Conservation (phyloP, 2,113 vertebrate genomes). For the Eurystomus gularis region DNA sequence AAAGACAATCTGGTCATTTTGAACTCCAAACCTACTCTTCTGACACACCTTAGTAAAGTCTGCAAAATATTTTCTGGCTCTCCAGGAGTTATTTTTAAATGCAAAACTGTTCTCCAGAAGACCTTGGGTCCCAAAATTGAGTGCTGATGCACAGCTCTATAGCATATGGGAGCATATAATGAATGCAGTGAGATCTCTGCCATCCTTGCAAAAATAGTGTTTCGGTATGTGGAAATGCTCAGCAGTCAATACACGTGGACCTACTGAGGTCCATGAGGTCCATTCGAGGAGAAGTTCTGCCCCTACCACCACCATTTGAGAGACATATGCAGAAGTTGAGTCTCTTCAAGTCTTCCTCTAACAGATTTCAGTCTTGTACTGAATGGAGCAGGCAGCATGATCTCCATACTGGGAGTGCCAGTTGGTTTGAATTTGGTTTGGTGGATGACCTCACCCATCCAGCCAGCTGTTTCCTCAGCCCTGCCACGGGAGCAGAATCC, state of each 20-base stretch:
- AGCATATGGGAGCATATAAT: background rate
- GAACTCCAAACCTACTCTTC: background rate
- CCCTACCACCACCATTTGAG: background rate
- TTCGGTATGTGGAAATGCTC: background rate
- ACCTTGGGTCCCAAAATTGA: background rate
- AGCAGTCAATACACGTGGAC: rapidly evolving
- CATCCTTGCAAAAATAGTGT: background rate
- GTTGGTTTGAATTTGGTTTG: background rate
- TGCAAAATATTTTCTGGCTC: background rate
- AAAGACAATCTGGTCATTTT: background rate
- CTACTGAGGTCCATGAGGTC: background rate
- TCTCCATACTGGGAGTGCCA: background rate
- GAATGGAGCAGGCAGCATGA: background rate
- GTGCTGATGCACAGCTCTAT: background rate
- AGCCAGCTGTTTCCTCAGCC: background rate
- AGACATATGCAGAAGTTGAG: background rate
- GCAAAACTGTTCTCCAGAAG: background rate
- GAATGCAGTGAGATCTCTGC: background rate
- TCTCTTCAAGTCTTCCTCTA: background rate
- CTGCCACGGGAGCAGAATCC: background rate
- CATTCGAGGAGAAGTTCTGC: background rate
- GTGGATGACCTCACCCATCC: background rate
- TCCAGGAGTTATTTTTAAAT: background rate
- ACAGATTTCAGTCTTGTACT: background rate
- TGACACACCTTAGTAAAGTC: background rate